Evolutionary conservation across 2,113 vertebrate genomes (phyloP).

Genomic region (Chrysemys picta): DNA sequence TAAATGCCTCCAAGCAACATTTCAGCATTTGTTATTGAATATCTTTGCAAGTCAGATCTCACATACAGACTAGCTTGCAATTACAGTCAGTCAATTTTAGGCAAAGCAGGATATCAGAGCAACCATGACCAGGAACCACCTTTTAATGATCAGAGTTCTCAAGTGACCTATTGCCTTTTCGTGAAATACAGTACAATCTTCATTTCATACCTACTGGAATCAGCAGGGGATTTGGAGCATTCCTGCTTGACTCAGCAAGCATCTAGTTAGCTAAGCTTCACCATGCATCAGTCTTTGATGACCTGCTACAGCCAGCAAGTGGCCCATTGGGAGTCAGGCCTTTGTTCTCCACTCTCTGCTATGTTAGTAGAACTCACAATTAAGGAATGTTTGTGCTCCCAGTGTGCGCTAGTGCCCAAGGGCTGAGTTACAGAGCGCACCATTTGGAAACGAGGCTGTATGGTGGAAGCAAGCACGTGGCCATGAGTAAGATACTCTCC

Average conservation of each 20-base stretch:
- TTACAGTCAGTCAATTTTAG: accelerated
- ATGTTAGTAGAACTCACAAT: not conserved
- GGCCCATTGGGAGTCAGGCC: not conserved
- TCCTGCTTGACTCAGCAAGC: not conserved
- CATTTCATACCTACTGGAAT: accelerated
- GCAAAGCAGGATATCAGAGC: not conserved
- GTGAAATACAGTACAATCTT: not conserved
- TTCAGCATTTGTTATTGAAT: accelerated
- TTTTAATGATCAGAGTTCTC: not conserved
- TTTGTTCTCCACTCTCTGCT: not conserved
- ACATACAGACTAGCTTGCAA: not conserved
- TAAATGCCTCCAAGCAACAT: not conserved
- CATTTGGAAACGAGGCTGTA: not conserved
- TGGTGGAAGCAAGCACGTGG: accelerated
- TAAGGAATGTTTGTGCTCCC: not conserved
- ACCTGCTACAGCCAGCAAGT: not conserved
- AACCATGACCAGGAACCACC: not conserved
- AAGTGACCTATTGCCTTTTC: not conserved
- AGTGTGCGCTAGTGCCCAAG: not conserved
- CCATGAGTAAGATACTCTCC: not conserved
- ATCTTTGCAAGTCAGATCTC: not conserved
- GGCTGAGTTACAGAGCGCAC: not conserved
- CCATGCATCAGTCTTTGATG: not conserved
- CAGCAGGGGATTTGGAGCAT: accelerated
- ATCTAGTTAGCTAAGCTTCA: not conserved